phyloP scores from a whole-genome alignment of 35 echinoderm and acorn worm species.

The Lytechinus pictus region DNA sequence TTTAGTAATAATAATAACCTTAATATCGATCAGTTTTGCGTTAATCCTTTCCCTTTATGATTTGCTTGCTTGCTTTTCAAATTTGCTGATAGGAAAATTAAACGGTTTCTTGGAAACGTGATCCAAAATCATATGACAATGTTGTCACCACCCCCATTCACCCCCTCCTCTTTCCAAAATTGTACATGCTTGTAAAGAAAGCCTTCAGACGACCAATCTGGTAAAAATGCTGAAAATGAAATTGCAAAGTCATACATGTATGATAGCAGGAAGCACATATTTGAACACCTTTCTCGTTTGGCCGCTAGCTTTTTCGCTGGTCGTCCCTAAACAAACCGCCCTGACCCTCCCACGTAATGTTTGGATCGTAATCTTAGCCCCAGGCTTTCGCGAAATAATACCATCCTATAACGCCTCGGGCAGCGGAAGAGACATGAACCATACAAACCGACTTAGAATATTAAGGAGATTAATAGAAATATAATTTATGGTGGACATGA shows the following conservation, averaged over 20 bases:
- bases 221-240: neutral
- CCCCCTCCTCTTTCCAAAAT: too few species aligned
- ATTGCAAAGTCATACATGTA: slow-evolving; percentile 12
- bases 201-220: neutral
- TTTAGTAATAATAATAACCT: too few species aligned
- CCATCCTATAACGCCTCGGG: neutral
- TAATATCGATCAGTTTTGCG: too few species aligned
- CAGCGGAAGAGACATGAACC: neutral
- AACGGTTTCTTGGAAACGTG: too few species aligned
- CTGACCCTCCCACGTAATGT: neutral
- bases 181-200: too few species aligned
- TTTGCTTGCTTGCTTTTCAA: too few species aligned
- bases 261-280: neutral
- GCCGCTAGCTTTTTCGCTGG: neutral
- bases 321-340: slow-evolving; percentile 9
- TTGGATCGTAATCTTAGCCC: neutral
- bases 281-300: slow-evolving; percentile 3
- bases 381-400: neutral
- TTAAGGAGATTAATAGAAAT: neutral
- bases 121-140: too few species aligned
- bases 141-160: too few species aligned
- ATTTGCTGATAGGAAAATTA: too few species aligned
- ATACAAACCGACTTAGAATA: neutral
- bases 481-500: neutral
- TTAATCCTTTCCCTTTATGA: too few species aligned